Conservation (phyloP, 1,140 invertebrate genomes). For the Lasioglossum albipes region DNA sequence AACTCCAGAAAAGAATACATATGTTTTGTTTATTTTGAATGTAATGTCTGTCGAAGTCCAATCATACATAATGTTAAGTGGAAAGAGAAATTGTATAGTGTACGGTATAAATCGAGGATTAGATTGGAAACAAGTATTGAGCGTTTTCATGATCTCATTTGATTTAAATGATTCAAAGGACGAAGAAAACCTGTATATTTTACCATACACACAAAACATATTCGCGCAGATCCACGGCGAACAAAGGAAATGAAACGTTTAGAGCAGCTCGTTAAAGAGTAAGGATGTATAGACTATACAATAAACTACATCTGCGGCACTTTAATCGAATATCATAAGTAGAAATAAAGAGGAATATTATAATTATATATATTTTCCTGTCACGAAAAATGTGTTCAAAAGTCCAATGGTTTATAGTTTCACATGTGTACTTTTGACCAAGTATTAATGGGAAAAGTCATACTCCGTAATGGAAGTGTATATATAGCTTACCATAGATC, state of each 20-base stretch:
- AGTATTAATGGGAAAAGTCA: not conserved
- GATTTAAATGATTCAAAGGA: not conserved
- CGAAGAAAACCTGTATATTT: not conserved
- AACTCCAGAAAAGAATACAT: not conserved
- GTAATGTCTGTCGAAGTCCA: not conserved
- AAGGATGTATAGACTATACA: conserved; percentile 16
- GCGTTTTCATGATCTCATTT: not conserved
- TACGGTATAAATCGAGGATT: not conserved
- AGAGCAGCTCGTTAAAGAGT: not conserved
- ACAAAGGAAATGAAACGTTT: not conserved
- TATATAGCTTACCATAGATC: conserved; percentile 23
- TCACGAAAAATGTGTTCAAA: conserved; percentile 31
- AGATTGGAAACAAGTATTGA: not conserved
- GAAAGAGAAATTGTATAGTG: not conserved
- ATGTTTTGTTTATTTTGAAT: conserved; percentile 3
- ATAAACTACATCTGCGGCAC: not conserved
- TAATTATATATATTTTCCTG: conserved; percentile 15
- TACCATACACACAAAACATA: not conserved
- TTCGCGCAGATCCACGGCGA: not conserved
- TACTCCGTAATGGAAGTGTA: not conserved
- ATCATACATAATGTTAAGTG: conserved; percentile 3
- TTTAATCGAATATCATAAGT: conserved; percentile 7
- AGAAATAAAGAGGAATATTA: not conserved
- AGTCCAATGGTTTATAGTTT: conserved; percentile 8
- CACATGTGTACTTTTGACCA: not conserved